Base-by-base conservation (phyloP, 2,113 vertebrate species). In the Typhlomys cinereus region DNA sequence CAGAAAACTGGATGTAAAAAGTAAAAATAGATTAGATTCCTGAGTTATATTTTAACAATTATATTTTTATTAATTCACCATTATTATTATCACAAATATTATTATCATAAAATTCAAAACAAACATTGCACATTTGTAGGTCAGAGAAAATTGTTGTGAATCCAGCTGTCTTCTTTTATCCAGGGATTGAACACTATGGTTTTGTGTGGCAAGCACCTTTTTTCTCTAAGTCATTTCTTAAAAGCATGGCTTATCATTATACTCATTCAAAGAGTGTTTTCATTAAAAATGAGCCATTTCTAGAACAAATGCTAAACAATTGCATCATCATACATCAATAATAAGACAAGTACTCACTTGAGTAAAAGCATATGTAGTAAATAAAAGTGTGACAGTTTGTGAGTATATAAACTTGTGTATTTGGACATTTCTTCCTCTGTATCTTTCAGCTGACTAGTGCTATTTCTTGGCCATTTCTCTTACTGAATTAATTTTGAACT, bases 401-500 rank as follows among this genome's bases (percentile, higher is more conserved):
- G 13, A 21, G n/a, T 31, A n/a, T 10, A 66, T 36, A 5, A 46
- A 41, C 31, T 34, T 78, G 20, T 64, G 2, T 8, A 73, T 23
- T 59, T 73, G 80, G 34, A 2, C 10, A 31, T 78, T 73, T 93
- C 57, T 44, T 36, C 7, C 31, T 2, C 4, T n/a, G 1, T 46
- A 3, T 1, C 7, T 75, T 88, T 83, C n/a, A 76, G 62, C 64
- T 52, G 12, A 62, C 31, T 13, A 59, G 31, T 36, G 44, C 1
- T 18, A 73, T 82, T 85, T 31, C 27, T 25, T 46, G 18, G 34
- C 50, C 23, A 86, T 89, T 83, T 0, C 11, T 88, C 17, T 85
- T 92, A 21, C 14, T 66, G 59, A 93, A 50, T 59, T 78, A 25
- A 88, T 90, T 92, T 92, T 80, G 31, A 88, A 76, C 27, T 66